A percentile compares a stretch with the other conserved stretches of the same genome.
phyloP scores from a whole-genome alignment of 2,797 vertebrate genomes.

The Ara ararauna region DNA sequence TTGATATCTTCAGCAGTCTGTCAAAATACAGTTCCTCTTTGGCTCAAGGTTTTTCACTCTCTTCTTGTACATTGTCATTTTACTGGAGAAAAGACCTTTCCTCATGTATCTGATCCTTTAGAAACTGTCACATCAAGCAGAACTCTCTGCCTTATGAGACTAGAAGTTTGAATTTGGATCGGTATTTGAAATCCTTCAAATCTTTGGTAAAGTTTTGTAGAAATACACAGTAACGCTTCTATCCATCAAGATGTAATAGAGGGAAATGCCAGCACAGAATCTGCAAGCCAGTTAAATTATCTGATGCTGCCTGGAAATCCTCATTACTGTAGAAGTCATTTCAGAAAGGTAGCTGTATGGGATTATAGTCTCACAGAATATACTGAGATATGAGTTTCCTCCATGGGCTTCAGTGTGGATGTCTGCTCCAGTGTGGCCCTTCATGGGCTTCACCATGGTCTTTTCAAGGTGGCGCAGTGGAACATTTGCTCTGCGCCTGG shows the following conservation, averaged over 20 bases:
- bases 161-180: background rate
- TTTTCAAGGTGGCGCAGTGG: fast-evolving
- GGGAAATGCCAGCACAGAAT: background rate
- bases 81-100: background rate
- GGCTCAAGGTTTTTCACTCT: background rate
- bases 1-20: background rate
- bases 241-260: background rate
- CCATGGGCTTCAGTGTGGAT: background rate
- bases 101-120: background rate
- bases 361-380: background rate
- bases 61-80: background rate
- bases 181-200: background rate
- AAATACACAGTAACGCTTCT: background rate
- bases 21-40: background rate
- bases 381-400: background rate
- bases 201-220: background rate
- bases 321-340: background rate
- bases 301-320: background rate
- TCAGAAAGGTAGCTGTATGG: background rate
- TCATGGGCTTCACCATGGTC: background rate
- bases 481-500: background rate
- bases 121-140: background rate
- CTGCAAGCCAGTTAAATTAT: background rate
- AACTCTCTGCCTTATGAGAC: background rate
- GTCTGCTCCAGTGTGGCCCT: background rate